phyloP scores from a whole-genome alignment of 2,797 vertebrate species.

The Pampus argenteus region DNA sequence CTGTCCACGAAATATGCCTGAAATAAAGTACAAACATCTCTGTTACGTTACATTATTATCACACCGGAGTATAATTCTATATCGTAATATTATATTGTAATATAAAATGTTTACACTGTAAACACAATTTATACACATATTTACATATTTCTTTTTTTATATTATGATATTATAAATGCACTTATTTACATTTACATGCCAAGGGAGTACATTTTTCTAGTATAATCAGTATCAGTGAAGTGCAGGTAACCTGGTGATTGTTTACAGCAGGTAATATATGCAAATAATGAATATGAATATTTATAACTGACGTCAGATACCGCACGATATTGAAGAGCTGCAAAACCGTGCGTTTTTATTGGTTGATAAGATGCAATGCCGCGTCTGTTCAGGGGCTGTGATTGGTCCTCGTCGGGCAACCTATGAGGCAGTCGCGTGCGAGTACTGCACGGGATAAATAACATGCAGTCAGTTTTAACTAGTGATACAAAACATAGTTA shows the following conservation, averaged over 20 bases:
- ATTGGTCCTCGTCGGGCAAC: constrained; percentile 45
- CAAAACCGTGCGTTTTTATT: constrained; percentile 42
- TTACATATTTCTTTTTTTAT: no score
- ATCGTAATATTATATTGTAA: no score
- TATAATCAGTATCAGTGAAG: background rate
- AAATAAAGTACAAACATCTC: constrained; percentile 6
- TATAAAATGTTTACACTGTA: no score
- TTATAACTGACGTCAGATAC: background rate
- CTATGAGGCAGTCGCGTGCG: background rate
- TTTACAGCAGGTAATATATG: background rate
- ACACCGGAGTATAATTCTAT: no score
- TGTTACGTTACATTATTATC: background rate
- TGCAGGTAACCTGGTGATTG: no score
- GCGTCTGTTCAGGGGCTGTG: background rate
- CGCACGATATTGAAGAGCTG: background rate
- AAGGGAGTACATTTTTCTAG: background rate
- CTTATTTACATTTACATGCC: background rate
- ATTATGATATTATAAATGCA: background rate
- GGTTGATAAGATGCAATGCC: constrained; percentile 1
- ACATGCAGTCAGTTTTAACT: no score
- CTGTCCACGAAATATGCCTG: constrained; percentile 73
- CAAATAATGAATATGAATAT: background rate
- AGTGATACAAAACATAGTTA: background rate
- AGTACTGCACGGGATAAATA: no score
- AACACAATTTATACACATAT: background rate